Evolutionary conservation across 2,113 vertebrate genomes (phyloP).

Genomic region (Hyperoodon ampullatus): DNA sequence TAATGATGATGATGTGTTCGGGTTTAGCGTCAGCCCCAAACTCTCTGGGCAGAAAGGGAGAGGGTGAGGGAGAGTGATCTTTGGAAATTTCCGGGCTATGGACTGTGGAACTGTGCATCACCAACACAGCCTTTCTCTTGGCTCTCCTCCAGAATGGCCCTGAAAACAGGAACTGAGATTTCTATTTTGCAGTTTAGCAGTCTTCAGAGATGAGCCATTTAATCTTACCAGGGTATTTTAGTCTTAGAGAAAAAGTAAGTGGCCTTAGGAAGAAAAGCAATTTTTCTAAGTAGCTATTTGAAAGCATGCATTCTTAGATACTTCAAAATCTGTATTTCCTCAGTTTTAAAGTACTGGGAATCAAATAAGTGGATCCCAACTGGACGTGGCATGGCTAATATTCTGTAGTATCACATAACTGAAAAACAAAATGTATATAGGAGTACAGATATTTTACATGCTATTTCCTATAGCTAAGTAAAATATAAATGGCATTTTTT

Average conservation of each 20-base stretch:
- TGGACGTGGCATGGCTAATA: not conserved
- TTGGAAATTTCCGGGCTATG: not conserved
- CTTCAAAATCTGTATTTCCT: not conserved
- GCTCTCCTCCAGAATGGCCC: not conserved
- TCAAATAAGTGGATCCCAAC: not conserved
- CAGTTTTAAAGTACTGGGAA: not conserved
- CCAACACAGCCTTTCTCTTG: not conserved
- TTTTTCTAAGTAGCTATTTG: not conserved
- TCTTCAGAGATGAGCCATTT: not conserved
- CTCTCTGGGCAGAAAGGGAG: not conserved
- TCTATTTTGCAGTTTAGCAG: not conserved
- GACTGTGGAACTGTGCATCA: not conserved
- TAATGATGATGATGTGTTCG: conserved; percentile 23
- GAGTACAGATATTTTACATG: not conserved
- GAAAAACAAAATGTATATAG: not conserved
- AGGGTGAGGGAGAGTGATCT: too few species aligned
- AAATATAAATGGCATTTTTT: not conserved
- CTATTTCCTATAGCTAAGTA: not conserved
- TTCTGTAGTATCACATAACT: not conserved
- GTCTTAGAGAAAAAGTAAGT: not conserved
- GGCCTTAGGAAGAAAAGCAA: not conserved
- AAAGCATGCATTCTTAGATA: not conserved
- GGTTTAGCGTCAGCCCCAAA: not conserved
- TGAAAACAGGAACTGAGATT: not conserved
- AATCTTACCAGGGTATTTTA: not conserved